phyloP scores from a whole-genome alignment of 2,797 vertebrate genomes.

The Syngnathus rostellatus region DNA sequence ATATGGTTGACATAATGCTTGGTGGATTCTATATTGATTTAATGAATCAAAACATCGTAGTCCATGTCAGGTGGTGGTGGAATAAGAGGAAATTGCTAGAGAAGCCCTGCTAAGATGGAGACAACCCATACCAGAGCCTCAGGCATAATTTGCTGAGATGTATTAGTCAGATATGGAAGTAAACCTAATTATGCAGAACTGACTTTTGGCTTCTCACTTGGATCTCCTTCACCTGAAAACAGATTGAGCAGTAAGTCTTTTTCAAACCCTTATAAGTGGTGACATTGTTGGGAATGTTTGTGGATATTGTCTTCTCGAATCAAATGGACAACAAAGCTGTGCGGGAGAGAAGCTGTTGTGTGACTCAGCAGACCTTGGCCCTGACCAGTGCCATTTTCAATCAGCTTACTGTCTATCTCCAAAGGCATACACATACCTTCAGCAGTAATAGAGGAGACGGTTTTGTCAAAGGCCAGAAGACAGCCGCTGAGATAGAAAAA shows the following conservation, averaged over 20 bases:
- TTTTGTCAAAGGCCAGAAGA: conserved; percentile 44
- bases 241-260: conserved; percentile 53
- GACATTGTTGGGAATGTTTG: conserved; percentile 36
- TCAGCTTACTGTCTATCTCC: conserved; percentile 58
- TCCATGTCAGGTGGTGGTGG: conserved; percentile 7
- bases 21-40: background rate
- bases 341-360: conserved; percentile 42
- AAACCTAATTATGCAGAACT: conserved; percentile 38
- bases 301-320: conserved; percentile 56
- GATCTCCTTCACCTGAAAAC: conserved; percentile 42
- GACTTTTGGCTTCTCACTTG: conserved; percentile 44
- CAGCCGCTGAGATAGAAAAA: conserved; percentile 43
- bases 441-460: conserved; percentile 48
- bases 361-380: conserved; percentile 72
- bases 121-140: background rate
- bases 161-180: conserved; percentile 35
- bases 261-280: conserved; percentile 40
- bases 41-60: background rate
- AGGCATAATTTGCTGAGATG: background rate
- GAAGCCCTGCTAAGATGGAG: conserved; percentile 1
- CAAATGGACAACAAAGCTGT: conserved; percentile 41
- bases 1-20: too few relatives aligned
- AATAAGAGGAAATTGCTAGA: conserved; percentile 4
- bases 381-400: conserved; percentile 66
- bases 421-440: conserved; percentile 48